Evolutionary conservation across 1,140 invertebrate species (phyloP).

Genomic region (Pogonognathellus flavescens): DNA sequence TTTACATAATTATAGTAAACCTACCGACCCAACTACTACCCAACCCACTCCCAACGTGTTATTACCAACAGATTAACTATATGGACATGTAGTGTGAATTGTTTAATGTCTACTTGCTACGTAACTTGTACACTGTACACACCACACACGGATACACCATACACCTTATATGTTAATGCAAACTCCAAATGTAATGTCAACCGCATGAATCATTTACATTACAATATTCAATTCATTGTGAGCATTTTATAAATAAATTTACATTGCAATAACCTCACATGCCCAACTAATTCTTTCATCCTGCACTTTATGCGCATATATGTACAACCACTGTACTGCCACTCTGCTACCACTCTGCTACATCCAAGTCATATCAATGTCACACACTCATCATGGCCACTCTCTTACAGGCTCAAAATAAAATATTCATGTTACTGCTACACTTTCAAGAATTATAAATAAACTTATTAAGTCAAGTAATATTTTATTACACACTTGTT

Average conservation of each 20-base stretch:
- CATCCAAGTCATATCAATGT: too few relatives aligned
- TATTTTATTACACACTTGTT: too few relatives aligned
- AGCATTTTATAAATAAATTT: slow-evolving; percentile 19
- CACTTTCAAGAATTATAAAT: too few relatives aligned
- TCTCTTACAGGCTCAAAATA: too few relatives aligned
- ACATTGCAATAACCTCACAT: slow-evolving; percentile 3
- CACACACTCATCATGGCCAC: too few relatives aligned
- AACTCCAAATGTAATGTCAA: slow-evolving; percentile 36
- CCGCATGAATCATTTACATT: slow-evolving; percentile 41
- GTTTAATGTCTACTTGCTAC: not conserved
- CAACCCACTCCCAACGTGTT: not conserved
- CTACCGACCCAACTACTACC: not conserved
- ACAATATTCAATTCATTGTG: slow-evolving; percentile 23
- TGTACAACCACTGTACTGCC: too few relatives aligned
- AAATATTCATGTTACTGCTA: too few relatives aligned
- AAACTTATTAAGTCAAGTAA: too few relatives aligned
- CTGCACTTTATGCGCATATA: too few relatives aligned
- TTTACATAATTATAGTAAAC: slow-evolving; percentile 10
- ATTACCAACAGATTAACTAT: too few relatives aligned
- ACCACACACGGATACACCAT: too few relatives aligned
- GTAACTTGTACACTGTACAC: not conserved
- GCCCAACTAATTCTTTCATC: not conserved
- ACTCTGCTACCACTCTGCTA: too few relatives aligned
- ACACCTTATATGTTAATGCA: slow-evolving; percentile 29
- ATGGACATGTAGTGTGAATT: slow-evolving; percentile 6